Conservation (phyloP, 2,797 vertebrate species). For the Chaunax sp. region DNA sequence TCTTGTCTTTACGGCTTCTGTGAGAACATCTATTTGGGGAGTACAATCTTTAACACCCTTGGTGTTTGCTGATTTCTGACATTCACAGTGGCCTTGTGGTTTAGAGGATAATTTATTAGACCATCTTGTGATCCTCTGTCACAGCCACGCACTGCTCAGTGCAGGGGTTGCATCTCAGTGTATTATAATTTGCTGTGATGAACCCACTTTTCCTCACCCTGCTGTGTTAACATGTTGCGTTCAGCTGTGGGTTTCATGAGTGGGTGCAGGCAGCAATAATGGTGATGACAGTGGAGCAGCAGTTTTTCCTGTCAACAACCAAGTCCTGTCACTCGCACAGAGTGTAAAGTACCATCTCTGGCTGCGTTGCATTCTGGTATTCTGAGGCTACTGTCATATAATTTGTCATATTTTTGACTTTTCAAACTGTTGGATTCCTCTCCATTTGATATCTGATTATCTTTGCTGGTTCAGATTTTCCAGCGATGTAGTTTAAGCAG, state of each 20-base stretch:
- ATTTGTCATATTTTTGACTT: background rate
- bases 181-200: slow-evolving; percentile 51
- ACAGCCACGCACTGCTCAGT: background rate
- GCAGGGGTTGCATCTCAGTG: slow-evolving; percentile 15
- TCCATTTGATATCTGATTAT: background rate
- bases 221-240: slow-evolving; percentile 55
- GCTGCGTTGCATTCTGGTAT: slow-evolving; percentile 30
- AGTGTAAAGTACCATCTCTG: slow-evolving; percentile 25
- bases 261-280: slow-evolving; percentile 63
- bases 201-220: slow-evolving; percentile 40
- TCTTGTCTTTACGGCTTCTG: slow-evolving; percentile 5
- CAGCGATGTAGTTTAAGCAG: no score
- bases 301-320: slow-evolving; percentile 51
- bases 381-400: slow-evolving; percentile 5
- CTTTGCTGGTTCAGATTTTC: no score
- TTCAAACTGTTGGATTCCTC: background rate
- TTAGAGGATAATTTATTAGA: background rate
- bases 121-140: background rate
- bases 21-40: slow-evolving; percentile 5
- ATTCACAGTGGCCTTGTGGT: slow-evolving; percentile 5
- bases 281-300: slow-evolving; percentile 67
- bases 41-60: background rate
- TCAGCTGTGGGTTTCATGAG: slow-evolving; percentile 54
- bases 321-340: slow-evolving; percentile 33
- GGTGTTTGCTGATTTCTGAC: slow-evolving; percentile 6